These are phyloP conservation scores for Fabriciana adippe DNA, from an alignment of 2,888 invertebrate genomes.

Conservation along the genomic window DNA sequence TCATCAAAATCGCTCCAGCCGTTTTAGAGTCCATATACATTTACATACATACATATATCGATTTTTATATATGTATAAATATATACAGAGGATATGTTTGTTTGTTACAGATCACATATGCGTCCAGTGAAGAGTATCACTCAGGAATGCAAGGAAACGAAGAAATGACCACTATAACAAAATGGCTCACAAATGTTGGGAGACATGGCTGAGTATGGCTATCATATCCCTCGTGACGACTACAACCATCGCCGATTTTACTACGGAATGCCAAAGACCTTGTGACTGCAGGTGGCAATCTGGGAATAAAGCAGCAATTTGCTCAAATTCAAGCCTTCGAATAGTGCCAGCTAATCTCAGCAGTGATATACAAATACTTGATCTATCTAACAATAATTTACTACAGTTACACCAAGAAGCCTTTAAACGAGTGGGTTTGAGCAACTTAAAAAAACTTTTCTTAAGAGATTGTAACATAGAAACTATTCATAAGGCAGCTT, in stretches of 20 bases:
- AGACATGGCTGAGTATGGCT: constrained; percentile 73
- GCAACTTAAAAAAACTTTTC: constrained; percentile 91
- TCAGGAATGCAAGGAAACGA: constrained; percentile 73
- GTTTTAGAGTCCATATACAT: too few species aligned
- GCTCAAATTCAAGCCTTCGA: constrained; percentile 85
- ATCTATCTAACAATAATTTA: constrained; percentile 87
- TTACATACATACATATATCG: too few species aligned
- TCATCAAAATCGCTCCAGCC: too few species aligned
- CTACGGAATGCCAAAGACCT: constrained; percentile 84
- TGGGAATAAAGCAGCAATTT: constrained; percentile 93
- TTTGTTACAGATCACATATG: constrained; percentile 73
- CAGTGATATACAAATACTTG: constrained; percentile 87
- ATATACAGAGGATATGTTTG: constrained; percentile 20
- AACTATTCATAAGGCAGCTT: constrained; percentile 87
- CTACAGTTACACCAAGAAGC: constrained; percentile 84
- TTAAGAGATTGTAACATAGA: constrained; percentile 88
- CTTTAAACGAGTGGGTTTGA: constrained; percentile 86
- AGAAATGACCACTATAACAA: constrained; percentile 76
- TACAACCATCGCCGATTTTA: constrained; percentile 78
- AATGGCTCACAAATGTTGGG: constrained; percentile 78
- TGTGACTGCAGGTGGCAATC: constrained; percentile 94
- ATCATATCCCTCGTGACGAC: constrained; percentile 57
- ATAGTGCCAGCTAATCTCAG: constrained; percentile 88
- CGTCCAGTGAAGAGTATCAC: constrained; percentile 53
- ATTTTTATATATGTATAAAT: too few species aligned